A percentile compares a stretch with the other conserved stretches of the same genome.
Conservation (phyloP, 2,113 vertebrate species). For the Bufo bufo region DNA sequence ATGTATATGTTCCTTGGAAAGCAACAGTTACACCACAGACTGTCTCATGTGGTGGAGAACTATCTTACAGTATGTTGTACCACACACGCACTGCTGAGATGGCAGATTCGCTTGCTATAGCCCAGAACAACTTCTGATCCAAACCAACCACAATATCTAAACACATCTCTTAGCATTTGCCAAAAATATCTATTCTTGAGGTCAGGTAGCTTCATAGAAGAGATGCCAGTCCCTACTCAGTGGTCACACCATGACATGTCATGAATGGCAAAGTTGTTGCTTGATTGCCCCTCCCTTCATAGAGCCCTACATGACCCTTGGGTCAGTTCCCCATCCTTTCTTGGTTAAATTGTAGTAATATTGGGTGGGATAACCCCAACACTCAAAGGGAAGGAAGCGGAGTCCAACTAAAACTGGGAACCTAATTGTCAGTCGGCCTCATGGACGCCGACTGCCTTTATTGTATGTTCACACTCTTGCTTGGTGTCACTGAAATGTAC, state of each 20-base stretch:
- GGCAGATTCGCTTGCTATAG: background rate
- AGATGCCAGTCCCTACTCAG: background rate
- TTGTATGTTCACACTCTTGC: too few relatives aligned
- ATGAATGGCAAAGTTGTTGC: background rate
- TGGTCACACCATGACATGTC: background rate
- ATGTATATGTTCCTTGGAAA: background rate
- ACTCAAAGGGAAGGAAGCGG: background rate
- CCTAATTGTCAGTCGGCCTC: too few relatives aligned
- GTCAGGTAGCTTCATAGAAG: background rate
- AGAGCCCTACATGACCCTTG: too few relatives aligned
- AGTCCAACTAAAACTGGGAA: too few relatives aligned
- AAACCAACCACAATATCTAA: background rate
- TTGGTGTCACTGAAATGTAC: too few relatives aligned
- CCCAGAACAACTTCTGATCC: background rate
- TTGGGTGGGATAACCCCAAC: background rate
- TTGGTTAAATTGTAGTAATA: background rate
- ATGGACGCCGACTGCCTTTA: too few relatives aligned
- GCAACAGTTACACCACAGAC: background rate
- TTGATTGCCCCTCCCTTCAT: too few relatives aligned
- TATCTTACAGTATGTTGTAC: background rate
- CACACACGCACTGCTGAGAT: slow-evolving; percentile 9
- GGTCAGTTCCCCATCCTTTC: background rate
- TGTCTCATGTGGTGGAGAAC: background rate
- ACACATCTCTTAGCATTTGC: background rate
- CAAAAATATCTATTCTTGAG: background rate